Base-by-base conservation (phyloP, 1,140 invertebrate genomes). In the Anoplolepis gracilipes region DNA sequence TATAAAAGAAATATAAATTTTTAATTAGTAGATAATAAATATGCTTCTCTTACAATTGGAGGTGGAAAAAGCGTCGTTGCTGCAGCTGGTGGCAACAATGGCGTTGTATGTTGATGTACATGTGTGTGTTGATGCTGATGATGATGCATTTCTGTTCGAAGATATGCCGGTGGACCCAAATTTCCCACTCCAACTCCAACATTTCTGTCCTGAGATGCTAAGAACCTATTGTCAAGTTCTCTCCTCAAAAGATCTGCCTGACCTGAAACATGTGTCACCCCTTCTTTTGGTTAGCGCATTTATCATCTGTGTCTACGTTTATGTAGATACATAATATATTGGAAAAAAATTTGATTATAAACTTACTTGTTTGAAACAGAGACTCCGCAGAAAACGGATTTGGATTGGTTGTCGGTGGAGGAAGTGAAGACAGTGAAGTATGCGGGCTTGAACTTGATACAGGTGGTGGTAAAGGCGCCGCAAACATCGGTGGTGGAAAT, bases 41-140 rank as follows among this genome's bases (percentile, higher is more conserved):
- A 59, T 25, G 39, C 13, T 78, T 91, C 95, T 95, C 95, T 95
- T 93, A 96, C 96, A 92, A 97, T 94, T 87, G 96, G 96, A n/a
- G 96, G 95, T 72, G 96, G 95, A 92, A 96, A 97, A 13, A 97
- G 93, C 1, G 95, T 95, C 19, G 96, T 94, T 4, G 95, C 92
- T 42, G 95, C 91, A 46, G 96, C 95, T 61, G 97, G 96, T 55
- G 95, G 96, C 69, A 96, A 92, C 73, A 96, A 92, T 25, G 96
- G 96, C 88, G 96, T 96, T 91, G 97, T 96, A 91, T 98, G 98
- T 93, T 98, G 98, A 95, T 98, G 98, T 86, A 98, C 97, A 94
- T 99, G 98, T 33, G 98, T 98, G 93, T 98, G 98, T 91, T 98
- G 97, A 94, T 98, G 98, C 93, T 98, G 98, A 95, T 98, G 98